Conservation (phyloP, 2,888 invertebrate species). For the Alviniconcha strummeri region DNA sequence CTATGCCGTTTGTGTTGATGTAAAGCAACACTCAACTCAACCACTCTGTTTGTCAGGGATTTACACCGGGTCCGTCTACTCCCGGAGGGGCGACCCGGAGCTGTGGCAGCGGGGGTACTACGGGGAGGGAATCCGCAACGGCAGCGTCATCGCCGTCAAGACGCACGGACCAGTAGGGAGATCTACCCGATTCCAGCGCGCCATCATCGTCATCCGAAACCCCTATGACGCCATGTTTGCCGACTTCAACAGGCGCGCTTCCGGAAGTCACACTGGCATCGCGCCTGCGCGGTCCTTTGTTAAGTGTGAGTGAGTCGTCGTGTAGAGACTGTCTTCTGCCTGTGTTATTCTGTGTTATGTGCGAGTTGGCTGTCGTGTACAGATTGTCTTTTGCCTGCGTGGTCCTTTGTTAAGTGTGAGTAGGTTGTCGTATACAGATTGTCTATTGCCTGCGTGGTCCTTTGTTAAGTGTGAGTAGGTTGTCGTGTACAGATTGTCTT, state of each 20-base stretch:
- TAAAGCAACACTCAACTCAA: too few species aligned
- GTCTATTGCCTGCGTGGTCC: too few species aligned
- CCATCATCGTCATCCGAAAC: conserved; percentile 48
- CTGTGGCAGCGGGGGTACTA: conserved; percentile 46
- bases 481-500: too few species aligned
- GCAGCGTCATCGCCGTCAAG: conserved; percentile 45
- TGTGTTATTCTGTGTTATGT: too few species aligned
- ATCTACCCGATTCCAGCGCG: conserved; percentile 35
- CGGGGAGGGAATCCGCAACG: conserved; percentile 46
- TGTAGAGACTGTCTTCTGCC: too few species aligned
- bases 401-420: too few species aligned
- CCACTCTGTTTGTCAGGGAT: conserved; percentile 39
- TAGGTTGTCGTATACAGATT: too few species aligned
- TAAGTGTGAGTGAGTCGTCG: background rate
- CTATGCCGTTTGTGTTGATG: too few species aligned
- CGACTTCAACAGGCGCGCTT: conserved; percentile 47
- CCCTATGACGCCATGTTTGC: conserved; percentile 50
- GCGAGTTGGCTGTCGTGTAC: too few species aligned
- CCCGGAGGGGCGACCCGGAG: conserved; percentile 34
- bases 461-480: too few species aligned
- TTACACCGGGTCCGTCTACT: conserved; percentile 48
- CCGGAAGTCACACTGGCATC: conserved; percentile 42
- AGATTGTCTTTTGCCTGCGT: too few species aligned
- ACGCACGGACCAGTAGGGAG: conserved; percentile 38
- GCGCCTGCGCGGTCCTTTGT: conserved; percentile 38